These are phyloP conservation scores for Rotaria macrura DNA, from an alignment of 2,888 invertebrate species.

Conservation along the genomic window DNA sequence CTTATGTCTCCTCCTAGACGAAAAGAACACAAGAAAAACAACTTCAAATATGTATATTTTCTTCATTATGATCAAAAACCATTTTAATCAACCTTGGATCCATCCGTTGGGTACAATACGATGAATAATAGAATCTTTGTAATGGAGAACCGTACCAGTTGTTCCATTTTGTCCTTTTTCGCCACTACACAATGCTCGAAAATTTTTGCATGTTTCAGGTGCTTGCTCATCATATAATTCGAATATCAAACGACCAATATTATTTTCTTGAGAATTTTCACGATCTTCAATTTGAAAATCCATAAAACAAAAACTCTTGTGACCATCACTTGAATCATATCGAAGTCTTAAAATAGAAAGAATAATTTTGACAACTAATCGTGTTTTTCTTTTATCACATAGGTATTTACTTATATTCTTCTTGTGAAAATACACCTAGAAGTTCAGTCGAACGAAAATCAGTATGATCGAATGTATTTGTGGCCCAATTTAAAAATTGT, in stretches of 20 bases:
- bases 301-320: slow-evolving; percentile 26
- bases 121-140: slow-evolving; percentile 57
- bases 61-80: too few relatives aligned
- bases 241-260: slow-evolving; percentile 30
- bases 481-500: slow-evolving; percentile 47
- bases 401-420: slow-evolving; percentile 44
- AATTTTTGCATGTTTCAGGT: slow-evolving; percentile 74
- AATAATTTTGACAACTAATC: not conserved
- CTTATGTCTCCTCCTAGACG: slow-evolving; percentile 44
- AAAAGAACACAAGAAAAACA: too few relatives aligned
- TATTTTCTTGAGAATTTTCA: not conserved
- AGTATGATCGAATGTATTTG: slow-evolving; percentile 42
- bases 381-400: slow-evolving; percentile 41
- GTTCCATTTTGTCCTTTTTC: slow-evolving; percentile 38
- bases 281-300: slow-evolving; percentile 22
- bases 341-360: not conserved
- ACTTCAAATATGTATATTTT: not conserved
- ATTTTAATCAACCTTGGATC: slow-evolving; percentile 57
- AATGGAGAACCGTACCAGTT: slow-evolving; percentile 44
- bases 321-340: not conserved
- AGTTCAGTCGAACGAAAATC: slow-evolving; percentile 44
- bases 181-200: slow-evolving; percentile 48
- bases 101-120: slow-evolving; percentile 61
- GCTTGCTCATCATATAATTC: slow-evolving; percentile 58
- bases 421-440: slow-evolving; percentile 44